Percentiles rank a stretch among this genome's conserved stretches.
Conservation (phyloP, 2,888 invertebrate genomes). For the Hirtodrosophila confusa region DNA sequence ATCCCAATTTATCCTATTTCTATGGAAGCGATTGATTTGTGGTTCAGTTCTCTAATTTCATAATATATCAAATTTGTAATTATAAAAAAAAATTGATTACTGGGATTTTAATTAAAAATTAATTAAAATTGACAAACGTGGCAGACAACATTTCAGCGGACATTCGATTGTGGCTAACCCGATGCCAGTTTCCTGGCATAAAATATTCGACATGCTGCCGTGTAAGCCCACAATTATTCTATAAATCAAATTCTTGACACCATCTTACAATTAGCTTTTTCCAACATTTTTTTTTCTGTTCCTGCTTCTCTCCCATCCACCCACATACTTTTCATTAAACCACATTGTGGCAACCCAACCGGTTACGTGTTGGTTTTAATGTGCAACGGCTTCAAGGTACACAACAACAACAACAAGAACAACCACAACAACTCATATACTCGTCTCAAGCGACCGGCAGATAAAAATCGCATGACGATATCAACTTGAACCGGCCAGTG, state of each 20-base stretch:
- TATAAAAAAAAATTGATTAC: too few species aligned
- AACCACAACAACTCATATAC: conserved; percentile 15
- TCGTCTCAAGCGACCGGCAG: conserved; percentile 29
- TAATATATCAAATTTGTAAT: neutral
- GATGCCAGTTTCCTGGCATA: too few species aligned
- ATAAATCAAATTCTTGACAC: conserved; percentile 9
- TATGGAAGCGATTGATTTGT: too few species aligned
- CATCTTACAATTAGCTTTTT: conserved; percentile 7
- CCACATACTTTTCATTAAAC: conserved; percentile 25
- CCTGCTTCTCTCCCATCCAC: neutral
- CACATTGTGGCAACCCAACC: conserved; percentile 35
- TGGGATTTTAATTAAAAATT: too few species aligned
- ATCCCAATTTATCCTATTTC: too few species aligned
- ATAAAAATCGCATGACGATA: conserved; percentile 51
- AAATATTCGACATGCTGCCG: too few species aligned
- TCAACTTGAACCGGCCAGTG: conserved; percentile 27
- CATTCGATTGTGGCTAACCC: too few species aligned
- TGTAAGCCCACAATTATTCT: too few species aligned
- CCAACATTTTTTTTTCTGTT: neutral
- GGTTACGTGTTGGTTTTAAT: conserved; percentile 52
- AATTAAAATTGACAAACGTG: too few species aligned
- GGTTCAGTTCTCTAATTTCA: too few species aligned
- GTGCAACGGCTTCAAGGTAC: conserved; percentile 29
- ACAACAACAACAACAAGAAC: conserved; percentile 7
- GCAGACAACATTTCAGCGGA: too few species aligned